A percentile compares a stretch with the other conserved stretches of the same genome.
phyloP scores from a whole-genome alignment of 2,888 invertebrate species.

The Idaea aversata region DNA sequence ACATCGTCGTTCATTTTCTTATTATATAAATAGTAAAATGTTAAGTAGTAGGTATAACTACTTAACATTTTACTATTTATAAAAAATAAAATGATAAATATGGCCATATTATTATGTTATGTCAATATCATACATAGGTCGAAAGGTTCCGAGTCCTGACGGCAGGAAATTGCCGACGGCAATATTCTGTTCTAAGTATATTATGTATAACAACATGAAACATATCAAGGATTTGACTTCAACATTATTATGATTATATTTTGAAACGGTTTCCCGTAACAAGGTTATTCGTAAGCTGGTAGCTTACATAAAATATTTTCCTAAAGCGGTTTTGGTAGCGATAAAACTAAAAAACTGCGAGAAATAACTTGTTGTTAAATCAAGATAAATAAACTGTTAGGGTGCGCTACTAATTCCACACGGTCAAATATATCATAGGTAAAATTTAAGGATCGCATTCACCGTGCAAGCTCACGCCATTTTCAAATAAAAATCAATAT shows the following conservation, averaged over 20 bases:
- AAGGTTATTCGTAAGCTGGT: slow-evolving; percentile 1
- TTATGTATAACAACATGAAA: not conserved
- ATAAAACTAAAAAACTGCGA: not conserved
- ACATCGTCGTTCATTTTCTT: no score
- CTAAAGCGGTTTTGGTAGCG: not conserved
- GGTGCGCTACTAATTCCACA: no score
- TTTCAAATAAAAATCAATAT: no score
- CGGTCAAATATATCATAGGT: no score
- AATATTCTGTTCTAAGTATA: not conserved
- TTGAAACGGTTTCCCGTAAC: not conserved
- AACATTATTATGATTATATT: slow-evolving; percentile 1
- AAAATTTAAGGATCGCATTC: no score
- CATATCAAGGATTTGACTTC: not conserved
- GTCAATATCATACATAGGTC: not conserved
- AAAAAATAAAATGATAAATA: no score
- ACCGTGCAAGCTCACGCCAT: no score
- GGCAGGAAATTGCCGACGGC: not conserved
- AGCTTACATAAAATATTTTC: not conserved
- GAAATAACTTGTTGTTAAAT: not conserved
- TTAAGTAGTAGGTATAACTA: no score
- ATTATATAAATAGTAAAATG: no score
- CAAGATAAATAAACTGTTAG: no score
- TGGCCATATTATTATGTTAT: not conserved
- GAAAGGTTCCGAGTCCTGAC: not conserved
- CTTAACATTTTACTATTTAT: no score